Percentiles rank a stretch among this genome's conserved stretches.
These are phyloP conservation scores for Brachyistius frenatus DNA, from an alignment of 2,113 vertebrate genomes.

Conservation along the genomic window DNA sequence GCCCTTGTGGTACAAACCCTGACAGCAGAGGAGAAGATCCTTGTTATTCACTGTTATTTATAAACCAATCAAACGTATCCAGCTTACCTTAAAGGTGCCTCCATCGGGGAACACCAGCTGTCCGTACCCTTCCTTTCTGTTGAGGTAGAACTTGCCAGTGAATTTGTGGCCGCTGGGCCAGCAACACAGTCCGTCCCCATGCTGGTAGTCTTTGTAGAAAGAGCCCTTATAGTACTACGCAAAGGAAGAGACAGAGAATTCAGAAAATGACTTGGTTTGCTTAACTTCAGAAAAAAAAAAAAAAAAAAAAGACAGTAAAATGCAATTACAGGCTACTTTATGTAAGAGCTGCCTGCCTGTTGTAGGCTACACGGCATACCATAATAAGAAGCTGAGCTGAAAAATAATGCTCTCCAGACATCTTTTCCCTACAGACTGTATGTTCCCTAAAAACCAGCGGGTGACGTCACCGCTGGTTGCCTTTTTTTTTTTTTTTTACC, in stretches of 20 bases:
- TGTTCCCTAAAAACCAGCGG: no score
- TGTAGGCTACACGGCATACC: background rate
- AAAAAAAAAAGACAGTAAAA: background rate
- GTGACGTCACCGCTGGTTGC: no score
- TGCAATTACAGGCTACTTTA: no score
- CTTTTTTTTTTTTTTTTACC: no score
- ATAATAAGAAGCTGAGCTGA: background rate
- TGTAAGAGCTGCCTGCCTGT: background rate
- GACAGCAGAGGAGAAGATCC: rapidly evolving
- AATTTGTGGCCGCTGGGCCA: constrained; percentile 88
- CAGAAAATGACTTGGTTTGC: background rate
- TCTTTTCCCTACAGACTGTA: no score
- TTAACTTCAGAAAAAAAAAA: background rate
- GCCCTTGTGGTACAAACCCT: constrained; percentile 89
- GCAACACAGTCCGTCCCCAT: constrained; percentile 84
- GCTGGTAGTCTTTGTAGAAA: constrained; percentile 88
- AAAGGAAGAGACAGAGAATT: constrained; percentile 14
- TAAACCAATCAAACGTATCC: background rate
- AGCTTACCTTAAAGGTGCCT: constrained; percentile 85
- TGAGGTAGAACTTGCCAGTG: constrained; percentile 89
- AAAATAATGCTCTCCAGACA: background rate
- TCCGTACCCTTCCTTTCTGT: constrained; percentile 90
- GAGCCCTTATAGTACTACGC: constrained; percentile 86
- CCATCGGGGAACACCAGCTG: constrained; percentile 79
- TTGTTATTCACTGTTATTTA: background rate